These are phyloP conservation scores for Plecotus auritus DNA, from an alignment of 2,113 vertebrate genomes.

Conservation along the genomic window DNA sequence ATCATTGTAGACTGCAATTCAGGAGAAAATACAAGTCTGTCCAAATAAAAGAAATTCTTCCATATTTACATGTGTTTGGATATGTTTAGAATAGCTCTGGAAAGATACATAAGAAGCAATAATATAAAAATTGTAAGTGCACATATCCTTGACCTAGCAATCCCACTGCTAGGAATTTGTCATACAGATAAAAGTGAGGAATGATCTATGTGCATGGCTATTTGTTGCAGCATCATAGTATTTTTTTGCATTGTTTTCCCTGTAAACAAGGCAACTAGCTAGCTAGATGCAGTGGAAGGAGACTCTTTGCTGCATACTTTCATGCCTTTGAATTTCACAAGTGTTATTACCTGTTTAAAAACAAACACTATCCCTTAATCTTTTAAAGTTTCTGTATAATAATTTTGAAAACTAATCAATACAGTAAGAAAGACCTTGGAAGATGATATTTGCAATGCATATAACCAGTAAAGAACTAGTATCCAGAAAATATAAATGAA, in stretches of 20 bases:
- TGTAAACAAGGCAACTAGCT: background rate
- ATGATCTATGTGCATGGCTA: background rate
- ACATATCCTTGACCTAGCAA: background rate
- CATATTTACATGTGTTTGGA: background rate
- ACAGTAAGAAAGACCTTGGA: background rate
- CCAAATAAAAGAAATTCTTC: background rate
- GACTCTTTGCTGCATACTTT: background rate
- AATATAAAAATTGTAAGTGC: too few relatives aligned
- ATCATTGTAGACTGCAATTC: background rate
- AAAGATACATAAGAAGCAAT: background rate
- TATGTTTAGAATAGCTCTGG: background rate
- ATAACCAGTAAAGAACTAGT: background rate
- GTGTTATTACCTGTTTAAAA: background rate
- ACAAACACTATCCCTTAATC: background rate
- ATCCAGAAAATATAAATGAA: background rate
- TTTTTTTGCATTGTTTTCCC: background rate
- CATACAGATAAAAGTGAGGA: background rate
- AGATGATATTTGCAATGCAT: background rate
- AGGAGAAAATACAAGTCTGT: background rate
- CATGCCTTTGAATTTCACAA: background rate
- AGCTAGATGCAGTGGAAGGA: background rate
- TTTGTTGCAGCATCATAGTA: background rate
- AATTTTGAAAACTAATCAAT: background rate
- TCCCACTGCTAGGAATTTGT: background rate
- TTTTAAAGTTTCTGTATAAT: background rate